Base-by-base conservation (phyloP, 2,888 invertebrate genomes). In the Periphyllus acericola region DNA sequence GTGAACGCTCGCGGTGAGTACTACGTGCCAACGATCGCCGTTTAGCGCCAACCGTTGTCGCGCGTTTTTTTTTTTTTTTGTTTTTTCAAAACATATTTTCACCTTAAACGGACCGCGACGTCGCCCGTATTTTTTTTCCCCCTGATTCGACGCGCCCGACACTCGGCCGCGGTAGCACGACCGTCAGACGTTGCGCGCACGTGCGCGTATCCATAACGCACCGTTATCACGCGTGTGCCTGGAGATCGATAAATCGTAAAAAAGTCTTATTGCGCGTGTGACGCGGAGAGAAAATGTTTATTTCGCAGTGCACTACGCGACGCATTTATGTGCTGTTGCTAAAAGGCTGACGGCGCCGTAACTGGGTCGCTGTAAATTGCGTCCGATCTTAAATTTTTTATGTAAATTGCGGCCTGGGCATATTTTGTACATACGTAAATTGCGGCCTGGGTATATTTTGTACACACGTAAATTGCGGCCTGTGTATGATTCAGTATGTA, bases 341-440 rank as follows among this genome's bases (percentile, higher is more conserved):
- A 29, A 76, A 76, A n/a, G 76, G 46, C 76, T 55, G 79, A 2
- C 60, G 60, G 79, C 52, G 6, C n/a, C 40, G 75, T 36, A 40
- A n/a, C n/a, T n/a, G n/a, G n/a, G n/a, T n/a, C n/a, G n/a, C n/a
- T n/a, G n/a, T n/a, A n/a, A n/a, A n/a, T n/a, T n/a, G n/a, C n/a
- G n/a, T n/a, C n/a, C n/a, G n/a, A n/a, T n/a, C n/a, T n/a, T n/a
- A n/a, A n/a, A n/a, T n/a, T n/a, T n/a, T n/a, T n/a, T n/a, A n/a
- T n/a, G n/a, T n/a, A n/a, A n/a, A n/a, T n/a, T n/a, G n/a, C n/a
- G n/a, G n/a, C n/a, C n/a, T n/a, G n/a, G n/a, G n/a, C n/a, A n/a
- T n/a, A n/a, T n/a, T n/a, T n/a, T n/a, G n/a, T n/a, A n/a, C n/a
- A n/a, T n/a, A n/a, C n/a, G n/a, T n/a, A n/a, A n/a, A n/a, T n/a